Conservation (phyloP, 2,797 vertebrate species). For the Phataginus tetradactyla region DNA sequence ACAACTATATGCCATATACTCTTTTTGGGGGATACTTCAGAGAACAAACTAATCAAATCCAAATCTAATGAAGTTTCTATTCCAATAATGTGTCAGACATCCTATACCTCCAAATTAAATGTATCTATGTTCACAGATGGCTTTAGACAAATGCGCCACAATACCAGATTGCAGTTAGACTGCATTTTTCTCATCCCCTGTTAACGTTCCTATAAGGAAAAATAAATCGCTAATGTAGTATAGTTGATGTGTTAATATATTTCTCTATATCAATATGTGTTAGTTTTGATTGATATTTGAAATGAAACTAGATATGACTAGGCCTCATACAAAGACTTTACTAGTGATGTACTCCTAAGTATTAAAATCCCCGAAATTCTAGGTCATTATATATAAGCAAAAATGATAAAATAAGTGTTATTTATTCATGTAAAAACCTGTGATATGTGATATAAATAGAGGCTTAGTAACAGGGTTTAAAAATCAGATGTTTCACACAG, state of each 20-base stretch:
- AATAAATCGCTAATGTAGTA: not conserved
- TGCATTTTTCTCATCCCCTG: not conserved
- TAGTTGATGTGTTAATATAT: not conserved
- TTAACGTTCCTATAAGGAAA: not conserved
- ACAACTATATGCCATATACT: not conserved
- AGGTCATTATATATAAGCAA: not conserved
- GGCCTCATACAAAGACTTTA: not conserved
- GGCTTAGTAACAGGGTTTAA: not conserved
- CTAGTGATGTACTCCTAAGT: not conserved
- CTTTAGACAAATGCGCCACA: not conserved
- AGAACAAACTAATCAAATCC: not conserved
- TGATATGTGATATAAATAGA: not conserved
- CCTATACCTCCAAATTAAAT: not conserved
- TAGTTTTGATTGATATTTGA: not conserved
- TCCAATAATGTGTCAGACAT: not conserved
- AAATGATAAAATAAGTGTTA: not conserved
- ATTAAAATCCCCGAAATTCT: not conserved
- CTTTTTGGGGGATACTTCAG: not conserved
- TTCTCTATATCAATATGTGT: not conserved
- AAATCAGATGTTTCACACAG: not conserved
- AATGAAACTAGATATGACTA: not conserved
- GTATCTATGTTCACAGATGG: not conserved
- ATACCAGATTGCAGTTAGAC: not conserved
- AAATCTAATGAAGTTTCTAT: not conserved
- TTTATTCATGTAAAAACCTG: not conserved